Evolutionary conservation across 2,888 invertebrate species (phyloP).

Genomic region (Philereme vetulata): DNA sequence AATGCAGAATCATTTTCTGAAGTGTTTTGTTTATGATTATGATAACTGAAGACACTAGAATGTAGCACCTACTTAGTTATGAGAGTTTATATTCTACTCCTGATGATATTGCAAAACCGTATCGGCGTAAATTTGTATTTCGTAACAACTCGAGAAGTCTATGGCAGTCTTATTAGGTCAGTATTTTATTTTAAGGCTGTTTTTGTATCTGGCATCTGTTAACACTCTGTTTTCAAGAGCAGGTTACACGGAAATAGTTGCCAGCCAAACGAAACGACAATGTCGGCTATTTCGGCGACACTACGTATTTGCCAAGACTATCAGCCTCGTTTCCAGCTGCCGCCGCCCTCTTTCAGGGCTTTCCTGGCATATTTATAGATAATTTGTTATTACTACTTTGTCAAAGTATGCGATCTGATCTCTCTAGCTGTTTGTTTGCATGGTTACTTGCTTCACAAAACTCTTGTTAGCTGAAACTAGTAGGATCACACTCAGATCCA

Average conservation of each 20-base stretch:
- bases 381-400: slow-evolving; percentile 17
- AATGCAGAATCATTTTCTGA: no score
- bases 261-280: slow-evolving; percentile 64
- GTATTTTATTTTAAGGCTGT: no score
- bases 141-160: not conserved
- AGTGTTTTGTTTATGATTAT: not conserved
- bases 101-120: no score
- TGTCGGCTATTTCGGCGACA: slow-evolving; percentile 71
- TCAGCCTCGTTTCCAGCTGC: slow-evolving; percentile 44
- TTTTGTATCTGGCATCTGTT: slow-evolving; percentile 12
- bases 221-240: slow-evolving; percentile 31
- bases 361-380: slow-evolving; percentile 55
- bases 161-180: not conserved
- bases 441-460: no score
- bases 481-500: no score
- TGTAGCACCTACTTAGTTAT: no score
- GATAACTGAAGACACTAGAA: no score
- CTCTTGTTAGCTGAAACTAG: no score
- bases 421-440: no score
- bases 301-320: slow-evolving; percentile 58
- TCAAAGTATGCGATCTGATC: not conserved
- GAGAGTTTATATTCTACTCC: no score
- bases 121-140: no score
- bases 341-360: slow-evolving; percentile 56
- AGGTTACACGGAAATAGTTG: slow-evolving; percentile 61